Base-by-base conservation (phyloP, 2,888 invertebrate species). In the Polydesmus complanatus region DNA sequence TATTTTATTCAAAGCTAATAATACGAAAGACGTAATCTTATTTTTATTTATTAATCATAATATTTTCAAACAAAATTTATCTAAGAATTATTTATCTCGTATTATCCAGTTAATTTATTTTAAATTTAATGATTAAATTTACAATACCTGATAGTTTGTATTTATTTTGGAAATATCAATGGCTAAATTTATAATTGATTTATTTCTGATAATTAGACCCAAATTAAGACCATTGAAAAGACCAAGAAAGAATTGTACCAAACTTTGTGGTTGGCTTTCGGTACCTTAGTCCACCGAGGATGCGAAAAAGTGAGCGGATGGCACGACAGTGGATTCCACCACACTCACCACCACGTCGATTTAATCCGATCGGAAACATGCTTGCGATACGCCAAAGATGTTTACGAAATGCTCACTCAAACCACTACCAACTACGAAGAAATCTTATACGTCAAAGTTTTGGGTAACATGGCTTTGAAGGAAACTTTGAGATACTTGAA, bases 401-500 rank as follows among this genome's bases (percentile, higher is more conserved):
- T 61, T 14, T 54, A 54, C 54, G 23, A 53, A 23, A 1, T 22
- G 14, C 18, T 58, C 22, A 37, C 37, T 19, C 47, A 58, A 27
- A 54, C 61, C 14, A 58, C 27, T 18, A 25, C 27, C 21, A 51
- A 21, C 2, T 58, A 27, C 37, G 58, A 61, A 19, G n/a, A 66
- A 55, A 60, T 69, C 5, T 58, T 68, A 19, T 68, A 66, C 26
- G 51, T 73, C 58, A 71, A 70, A 64, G 66, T 68, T 1, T 64
- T 67, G 23, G 69, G 69, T 3, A 70, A 69, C 62, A 66, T 69
- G 54, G 69, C 69, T 51, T 62, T 68, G n/a, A 61, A 63, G n/a
- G 70, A 69, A 27, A 64, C 67, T 21, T 19, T 68, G 18, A 67
- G 66, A 1, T 58, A 65, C 25, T 27, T 70, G n/a, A 64, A 65